These are phyloP conservation scores for Zaprionus taronus DNA, from an alignment of 1,140 invertebrate species.

Conservation along the genomic window DNA sequence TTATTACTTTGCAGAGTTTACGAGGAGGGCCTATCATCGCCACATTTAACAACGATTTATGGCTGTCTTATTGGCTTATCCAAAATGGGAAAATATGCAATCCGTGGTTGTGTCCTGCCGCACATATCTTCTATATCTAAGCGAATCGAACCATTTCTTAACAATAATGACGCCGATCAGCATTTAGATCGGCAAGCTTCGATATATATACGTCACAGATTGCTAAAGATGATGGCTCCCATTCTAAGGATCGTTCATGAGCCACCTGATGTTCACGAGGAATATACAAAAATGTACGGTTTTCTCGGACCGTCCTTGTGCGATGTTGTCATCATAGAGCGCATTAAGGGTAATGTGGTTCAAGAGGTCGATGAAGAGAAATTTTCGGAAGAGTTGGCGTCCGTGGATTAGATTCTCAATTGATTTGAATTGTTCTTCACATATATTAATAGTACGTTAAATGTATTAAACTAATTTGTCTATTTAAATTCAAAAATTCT, in stretches of 20 bases:
- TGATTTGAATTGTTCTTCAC: background rate
- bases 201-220: constrained; percentile 48
- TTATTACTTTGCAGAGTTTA: constrained; percentile 41
- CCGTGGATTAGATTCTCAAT: background rate
- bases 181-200: constrained; percentile 3
- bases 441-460: background rate
- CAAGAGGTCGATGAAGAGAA: constrained; percentile 2
- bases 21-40: background rate
- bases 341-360: constrained; percentile 5
- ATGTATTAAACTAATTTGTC: background rate
- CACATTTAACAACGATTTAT: constrained; percentile 38
- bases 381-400: background rate
- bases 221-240: constrained; percentile 50
- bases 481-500: background rate
- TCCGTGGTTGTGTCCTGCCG: constrained; percentile 40
- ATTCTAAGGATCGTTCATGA: constrained; percentile 25
- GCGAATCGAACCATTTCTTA: constrained; percentile 27
- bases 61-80: constrained; percentile 49
- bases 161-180: background rate
- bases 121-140: constrained; percentile 27
- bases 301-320: constrained; percentile 34
- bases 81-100: constrained; percentile 41
- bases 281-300: constrained; percentile 24
- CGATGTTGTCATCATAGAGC: constrained; percentile 18
- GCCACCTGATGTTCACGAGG: constrained; percentile 12